Conservation (phyloP, 2,888 invertebrate genomes). For the Mylabris sibirica region DNA sequence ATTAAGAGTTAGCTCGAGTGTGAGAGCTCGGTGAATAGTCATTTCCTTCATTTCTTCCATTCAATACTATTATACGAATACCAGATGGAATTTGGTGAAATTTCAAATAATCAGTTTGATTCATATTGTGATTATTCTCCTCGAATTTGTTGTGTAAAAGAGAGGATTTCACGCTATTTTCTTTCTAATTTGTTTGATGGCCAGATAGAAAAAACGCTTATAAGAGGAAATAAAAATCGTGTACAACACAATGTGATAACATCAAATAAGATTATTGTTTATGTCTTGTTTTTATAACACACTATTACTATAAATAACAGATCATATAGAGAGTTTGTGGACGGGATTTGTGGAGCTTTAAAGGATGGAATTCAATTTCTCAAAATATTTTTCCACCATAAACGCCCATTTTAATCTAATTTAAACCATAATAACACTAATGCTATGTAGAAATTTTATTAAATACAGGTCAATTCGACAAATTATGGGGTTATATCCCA, state of each 20-base stretch:
- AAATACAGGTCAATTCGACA: background rate
- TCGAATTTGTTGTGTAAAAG: background rate
- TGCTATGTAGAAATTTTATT: background rate
- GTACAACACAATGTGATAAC: background rate
- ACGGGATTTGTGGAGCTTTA: background rate
- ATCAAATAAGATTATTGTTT: slow-evolving; percentile 2
- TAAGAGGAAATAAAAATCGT: background rate
- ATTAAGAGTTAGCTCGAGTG: slow-evolving; percentile 6
- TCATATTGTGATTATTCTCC: background rate
- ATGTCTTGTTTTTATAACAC: background rate
- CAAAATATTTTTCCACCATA: background rate
- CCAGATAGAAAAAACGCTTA: background rate
- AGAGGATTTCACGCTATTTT: too few relatives aligned
- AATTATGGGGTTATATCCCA: background rate
- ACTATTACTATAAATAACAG: background rate
- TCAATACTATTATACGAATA: background rate
- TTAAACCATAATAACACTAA: too few relatives aligned
- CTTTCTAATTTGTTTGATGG: background rate
- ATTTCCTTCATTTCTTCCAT: slow-evolving; percentile 9
- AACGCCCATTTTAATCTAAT: too few relatives aligned
- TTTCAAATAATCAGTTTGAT: background rate
- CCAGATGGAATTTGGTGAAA: background rate
- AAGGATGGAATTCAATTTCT: background rate
- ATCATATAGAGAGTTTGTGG: background rate
- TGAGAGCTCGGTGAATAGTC: slow-evolving; percentile 8